phyloP scores from a whole-genome alignment of 2,888 invertebrate species.

The Ferdinandea cuprea region DNA sequence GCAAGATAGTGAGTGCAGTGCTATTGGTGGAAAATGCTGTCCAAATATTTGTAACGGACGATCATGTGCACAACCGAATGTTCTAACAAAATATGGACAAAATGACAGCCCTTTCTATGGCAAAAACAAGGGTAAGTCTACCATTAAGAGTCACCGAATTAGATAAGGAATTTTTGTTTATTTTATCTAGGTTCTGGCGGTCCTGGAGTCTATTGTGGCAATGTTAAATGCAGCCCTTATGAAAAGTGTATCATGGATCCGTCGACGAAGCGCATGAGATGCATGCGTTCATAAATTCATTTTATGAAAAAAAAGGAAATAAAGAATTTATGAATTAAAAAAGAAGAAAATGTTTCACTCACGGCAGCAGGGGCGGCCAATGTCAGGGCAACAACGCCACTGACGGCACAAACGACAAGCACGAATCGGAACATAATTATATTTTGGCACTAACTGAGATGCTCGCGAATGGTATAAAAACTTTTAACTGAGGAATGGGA shows the following conservation, averaged over 20 bases:
- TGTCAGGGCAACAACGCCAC: conserved; percentile 77
- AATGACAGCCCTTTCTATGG: conserved; percentile 78
- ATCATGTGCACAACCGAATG: conserved; percentile 86
- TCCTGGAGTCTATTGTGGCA: conserved; percentile 87
- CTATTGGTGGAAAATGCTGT: conserved; percentile 87
- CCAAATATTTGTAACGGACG: conserved; percentile 88
- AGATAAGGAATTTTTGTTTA: neutral
- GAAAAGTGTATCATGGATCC: conserved; percentile 88
- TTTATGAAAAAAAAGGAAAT: neutral
- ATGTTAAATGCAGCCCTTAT: conserved; percentile 87
- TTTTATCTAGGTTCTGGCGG: conserved; percentile 75
- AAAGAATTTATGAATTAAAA: too few relatives aligned
- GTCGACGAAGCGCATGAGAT: conserved; percentile 87
- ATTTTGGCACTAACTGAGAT: conserved; percentile 40
- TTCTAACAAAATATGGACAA: conserved; percentile 77
- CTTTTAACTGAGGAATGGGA: conserved; percentile 79
- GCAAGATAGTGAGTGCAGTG: conserved; percentile 87
- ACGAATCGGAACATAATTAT: conserved; percentile 79
- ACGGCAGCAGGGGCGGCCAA: conserved; percentile 77
- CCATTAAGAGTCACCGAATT: neutral
- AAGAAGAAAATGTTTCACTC: conserved; percentile 77
- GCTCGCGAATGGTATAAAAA: conserved; percentile 79
- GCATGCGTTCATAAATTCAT: conserved; percentile 84
- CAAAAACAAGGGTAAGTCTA: conserved; percentile 82
- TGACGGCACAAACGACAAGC: conserved; percentile 79